These are phyloP conservation scores for Bradynema listronoti DNA, from an alignment of 1,140 invertebrate species.

Conservation along the genomic window DNA sequence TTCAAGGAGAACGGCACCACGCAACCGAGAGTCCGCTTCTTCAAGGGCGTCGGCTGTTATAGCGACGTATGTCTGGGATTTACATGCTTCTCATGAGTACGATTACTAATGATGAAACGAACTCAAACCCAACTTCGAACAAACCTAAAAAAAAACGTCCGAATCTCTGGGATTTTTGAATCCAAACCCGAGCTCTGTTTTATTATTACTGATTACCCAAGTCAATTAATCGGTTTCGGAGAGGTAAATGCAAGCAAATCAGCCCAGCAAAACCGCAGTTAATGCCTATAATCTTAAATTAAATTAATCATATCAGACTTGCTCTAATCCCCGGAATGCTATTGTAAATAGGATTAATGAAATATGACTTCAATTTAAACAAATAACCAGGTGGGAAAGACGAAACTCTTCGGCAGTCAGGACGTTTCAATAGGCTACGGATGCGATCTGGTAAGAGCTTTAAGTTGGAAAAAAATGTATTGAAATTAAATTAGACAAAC, in stretches of 20 bases:
- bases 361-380: neutral
- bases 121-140: no score
- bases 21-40: slow-evolving; percentile 27
- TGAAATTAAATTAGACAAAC: neutral
- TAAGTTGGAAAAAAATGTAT: neutral
- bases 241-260: neutral
- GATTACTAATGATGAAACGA: no score
- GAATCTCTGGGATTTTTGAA: no score
- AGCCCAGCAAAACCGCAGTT: neutral
- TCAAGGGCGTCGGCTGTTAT: slow-evolving; percentile 30
- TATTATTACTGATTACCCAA: no score
- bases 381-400: slow-evolving; percentile 20
- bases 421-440: slow-evolving; percentile 26
- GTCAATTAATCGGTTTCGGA: neutral
- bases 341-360: neutral
- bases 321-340: neutral
- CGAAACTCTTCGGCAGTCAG: neutral
- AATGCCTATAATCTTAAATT: neutral
- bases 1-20: slow-evolving; percentile 29
- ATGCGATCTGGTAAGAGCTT: slow-evolving; percentile 21
- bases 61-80: slow-evolving; percentile 18
- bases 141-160: no score
- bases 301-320: neutral
- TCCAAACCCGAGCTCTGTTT: no score
- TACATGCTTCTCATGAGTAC: no score